These are phyloP conservation scores for Sardina pilchardus DNA, from an alignment of 2,113 vertebrate species.

Conservation along the genomic window DNA sequence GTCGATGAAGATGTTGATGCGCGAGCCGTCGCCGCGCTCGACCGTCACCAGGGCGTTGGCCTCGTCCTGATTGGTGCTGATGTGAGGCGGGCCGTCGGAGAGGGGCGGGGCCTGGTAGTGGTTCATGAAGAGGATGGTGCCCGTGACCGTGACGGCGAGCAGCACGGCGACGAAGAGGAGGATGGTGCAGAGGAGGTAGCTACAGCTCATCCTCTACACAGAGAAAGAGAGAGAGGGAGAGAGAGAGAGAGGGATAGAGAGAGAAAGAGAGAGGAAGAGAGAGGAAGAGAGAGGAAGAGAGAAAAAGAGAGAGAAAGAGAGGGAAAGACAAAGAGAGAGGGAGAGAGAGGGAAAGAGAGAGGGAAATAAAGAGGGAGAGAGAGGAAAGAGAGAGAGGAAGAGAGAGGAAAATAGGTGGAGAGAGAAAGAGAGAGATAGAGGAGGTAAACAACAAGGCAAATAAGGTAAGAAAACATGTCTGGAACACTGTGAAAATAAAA, in stretches of 20 bases:
- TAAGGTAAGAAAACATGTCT: no score
- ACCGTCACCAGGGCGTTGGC: conserved; percentile 92
- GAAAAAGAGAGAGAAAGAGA: conserved; percentile 14
- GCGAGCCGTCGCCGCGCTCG: conserved; percentile 88
- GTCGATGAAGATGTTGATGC: conserved; percentile 95
- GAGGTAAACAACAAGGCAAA: no score
- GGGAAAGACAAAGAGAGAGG: not conserved
- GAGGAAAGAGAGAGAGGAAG: not conserved
- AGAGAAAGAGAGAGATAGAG: not conserved
- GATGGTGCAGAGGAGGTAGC: conserved; percentile 88
- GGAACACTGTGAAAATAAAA: no score
- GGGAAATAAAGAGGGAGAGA: not conserved
- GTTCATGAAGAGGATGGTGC: conserved; percentile 94
- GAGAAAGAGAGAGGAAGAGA: not conserved
- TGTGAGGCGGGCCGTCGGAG: conserved; percentile 83
- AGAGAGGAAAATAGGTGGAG: not conserved
- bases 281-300: conserved; percentile 2
- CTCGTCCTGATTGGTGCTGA: conserved; percentile 90
- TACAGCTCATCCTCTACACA: conserved; percentile 85
- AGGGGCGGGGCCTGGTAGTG: conserved; percentile 78
- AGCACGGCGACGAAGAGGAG: conserved; percentile 89
- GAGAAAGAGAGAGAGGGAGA: conserved; percentile 19
- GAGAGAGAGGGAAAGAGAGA: conserved; percentile 6
- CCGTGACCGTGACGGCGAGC: conserved; percentile 86
- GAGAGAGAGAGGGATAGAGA: not conserved